Evolutionary conservation across 2,113 vertebrate genomes (phyloP).

Genomic region (Ahaetulla prasina): DNA sequence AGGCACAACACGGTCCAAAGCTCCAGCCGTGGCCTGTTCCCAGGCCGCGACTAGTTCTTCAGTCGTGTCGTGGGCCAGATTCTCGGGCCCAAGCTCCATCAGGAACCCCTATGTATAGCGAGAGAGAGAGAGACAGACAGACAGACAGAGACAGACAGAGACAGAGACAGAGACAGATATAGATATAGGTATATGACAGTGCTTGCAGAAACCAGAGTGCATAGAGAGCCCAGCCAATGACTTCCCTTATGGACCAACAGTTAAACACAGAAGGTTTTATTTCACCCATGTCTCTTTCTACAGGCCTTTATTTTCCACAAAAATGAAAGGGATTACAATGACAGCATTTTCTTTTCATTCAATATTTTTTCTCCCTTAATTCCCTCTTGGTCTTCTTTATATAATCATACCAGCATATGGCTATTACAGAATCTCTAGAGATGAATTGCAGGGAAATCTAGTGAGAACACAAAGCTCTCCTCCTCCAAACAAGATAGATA

Average conservation of each 20-base stretch:
- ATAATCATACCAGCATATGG: background rate
- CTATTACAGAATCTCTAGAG: background rate
- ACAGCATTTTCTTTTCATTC: background rate
- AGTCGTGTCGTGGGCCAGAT: too few species aligned
- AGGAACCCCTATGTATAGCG: too few species aligned
- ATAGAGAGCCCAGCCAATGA: background rate
- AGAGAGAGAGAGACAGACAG: rapidly evolving
- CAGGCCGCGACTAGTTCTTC: too few species aligned
- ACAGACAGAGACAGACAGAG: too few species aligned
- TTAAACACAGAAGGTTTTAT: background rate
- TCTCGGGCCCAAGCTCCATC: too few species aligned
- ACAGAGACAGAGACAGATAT: too few species aligned
- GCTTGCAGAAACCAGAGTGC: background rate
- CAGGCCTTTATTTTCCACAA: background rate
- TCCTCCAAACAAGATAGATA: background rate
- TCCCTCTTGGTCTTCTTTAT: background rate
- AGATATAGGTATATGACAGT: background rate
- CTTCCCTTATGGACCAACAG: background rate
- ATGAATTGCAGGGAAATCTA: background rate
- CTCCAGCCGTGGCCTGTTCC: too few species aligned
- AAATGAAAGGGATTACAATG: background rate
- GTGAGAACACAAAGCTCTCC: background rate
- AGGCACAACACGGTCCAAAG: too few species aligned
- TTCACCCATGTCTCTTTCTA: background rate
- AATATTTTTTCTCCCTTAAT: background rate